Evolutionary conservation across 2,888 invertebrate species (phyloP).

Genomic region (Cremastobaeus sp.): DNA sequence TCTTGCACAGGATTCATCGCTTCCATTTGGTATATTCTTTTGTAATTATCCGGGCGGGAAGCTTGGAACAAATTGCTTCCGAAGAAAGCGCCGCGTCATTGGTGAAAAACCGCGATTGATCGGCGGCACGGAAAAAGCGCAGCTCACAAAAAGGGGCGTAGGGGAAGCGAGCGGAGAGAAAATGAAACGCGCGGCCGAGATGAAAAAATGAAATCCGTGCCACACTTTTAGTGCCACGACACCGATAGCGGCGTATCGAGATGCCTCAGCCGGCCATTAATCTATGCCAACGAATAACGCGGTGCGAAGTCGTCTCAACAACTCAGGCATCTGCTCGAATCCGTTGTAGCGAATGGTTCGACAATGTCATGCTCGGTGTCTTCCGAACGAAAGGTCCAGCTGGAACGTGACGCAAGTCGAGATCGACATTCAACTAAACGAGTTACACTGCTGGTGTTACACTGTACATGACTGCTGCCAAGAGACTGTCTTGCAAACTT

Average conservation of each 20-base stretch:
- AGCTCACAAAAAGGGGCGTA: not conserved
- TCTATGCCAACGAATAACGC: slow-evolving; percentile 46
- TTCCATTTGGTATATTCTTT: slow-evolving; percentile 18
- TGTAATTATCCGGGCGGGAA: slow-evolving; percentile 20
- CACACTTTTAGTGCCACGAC: slow-evolving; percentile 21
- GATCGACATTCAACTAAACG: slow-evolving; percentile 49
- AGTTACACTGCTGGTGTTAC: slow-evolving; percentile 47
- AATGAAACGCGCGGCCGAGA: slow-evolving; percentile 15
- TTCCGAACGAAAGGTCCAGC: slow-evolving; percentile 33
- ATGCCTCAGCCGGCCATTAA: slow-evolving; percentile 36
- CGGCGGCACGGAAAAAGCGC: not conserved
- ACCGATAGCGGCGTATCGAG: slow-evolving; percentile 14
- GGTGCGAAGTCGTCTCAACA: slow-evolving; percentile 48
- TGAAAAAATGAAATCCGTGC: slow-evolving; percentile 34
- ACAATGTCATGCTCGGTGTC: slow-evolving; percentile 49
- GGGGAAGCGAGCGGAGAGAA: not conserved
- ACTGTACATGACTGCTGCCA: slow-evolving; percentile 48
- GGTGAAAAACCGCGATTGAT: slow-evolving; percentile 38
- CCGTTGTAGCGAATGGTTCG: slow-evolving; percentile 36
- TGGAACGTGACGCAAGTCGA: slow-evolving; percentile 42
- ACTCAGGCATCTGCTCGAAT: slow-evolving; percentile 45
- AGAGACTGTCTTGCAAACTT: slow-evolving; percentile 48
- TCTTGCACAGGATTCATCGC: slow-evolving; percentile 10
- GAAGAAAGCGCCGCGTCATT: slow-evolving; percentile 41
- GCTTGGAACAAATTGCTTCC: slow-evolving; percentile 42